Evolutionary conservation across 2,113 vertebrate species (phyloP).

Genomic region (Tor tambroides): DNA sequence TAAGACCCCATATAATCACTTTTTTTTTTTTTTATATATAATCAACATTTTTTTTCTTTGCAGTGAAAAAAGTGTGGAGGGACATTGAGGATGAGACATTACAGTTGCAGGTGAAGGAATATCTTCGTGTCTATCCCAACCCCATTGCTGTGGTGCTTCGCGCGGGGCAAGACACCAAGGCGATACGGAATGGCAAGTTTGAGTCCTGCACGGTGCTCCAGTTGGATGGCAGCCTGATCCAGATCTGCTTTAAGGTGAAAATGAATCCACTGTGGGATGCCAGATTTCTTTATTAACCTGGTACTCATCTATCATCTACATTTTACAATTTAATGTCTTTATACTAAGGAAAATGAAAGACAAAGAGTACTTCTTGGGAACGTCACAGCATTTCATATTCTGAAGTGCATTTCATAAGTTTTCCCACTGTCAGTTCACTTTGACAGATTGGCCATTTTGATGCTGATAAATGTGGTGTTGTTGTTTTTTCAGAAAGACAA

Average conservation of each 20-base stretch:
- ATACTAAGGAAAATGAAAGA: not conserved
- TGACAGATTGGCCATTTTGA: not conserved
- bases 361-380: not conserved
- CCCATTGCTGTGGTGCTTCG: constrained; percentile 82
- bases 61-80: constrained; percentile 83
- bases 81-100: constrained; percentile 84
- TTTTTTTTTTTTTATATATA: no score
- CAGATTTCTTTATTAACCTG: not conserved
- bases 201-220: constrained; percentile 81
- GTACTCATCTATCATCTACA: not conserved
- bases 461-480: not conserved
- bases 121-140: constrained; percentile 84
- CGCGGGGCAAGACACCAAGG: constrained; percentile 81
- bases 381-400: not conserved
- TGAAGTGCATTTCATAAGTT: not conserved
- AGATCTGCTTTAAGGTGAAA: constrained; percentile 85
- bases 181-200: constrained; percentile 80
- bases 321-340: not conserved
- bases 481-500: constrained; percentile 75
- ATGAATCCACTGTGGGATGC: not conserved
- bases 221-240: constrained; percentile 86
- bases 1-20: not conserved
- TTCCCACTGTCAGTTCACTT: not conserved
- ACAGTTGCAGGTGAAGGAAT: constrained; percentile 82
- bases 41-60: not conserved